Percentiles rank a stretch among this genome's conserved stretches.
These are phyloP conservation scores for Petrocephalus microphthalmus DNA, from an alignment of 2,113 vertebrate species.

Conservation along the genomic window DNA sequence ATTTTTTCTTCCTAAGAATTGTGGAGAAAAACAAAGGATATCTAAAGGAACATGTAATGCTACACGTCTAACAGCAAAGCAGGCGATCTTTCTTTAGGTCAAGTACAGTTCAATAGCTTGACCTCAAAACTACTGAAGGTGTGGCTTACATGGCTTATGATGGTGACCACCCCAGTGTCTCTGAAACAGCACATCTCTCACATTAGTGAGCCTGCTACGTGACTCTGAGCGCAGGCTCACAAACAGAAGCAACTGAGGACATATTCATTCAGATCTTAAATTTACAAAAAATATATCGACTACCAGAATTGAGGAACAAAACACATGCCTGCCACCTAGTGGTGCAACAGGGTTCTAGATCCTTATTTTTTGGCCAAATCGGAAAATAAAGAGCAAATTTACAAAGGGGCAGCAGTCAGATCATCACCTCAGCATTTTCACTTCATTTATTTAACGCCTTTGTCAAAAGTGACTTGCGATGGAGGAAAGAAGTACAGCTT, in stretches of 20 bases:
- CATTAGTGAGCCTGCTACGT: not conserved
- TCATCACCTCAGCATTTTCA: not conserved
- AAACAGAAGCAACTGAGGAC: not conserved
- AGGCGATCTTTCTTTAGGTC: not conserved
- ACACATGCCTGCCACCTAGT: conserved; percentile 9
- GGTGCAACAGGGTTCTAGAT: not conserved
- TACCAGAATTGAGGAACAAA: not conserved
- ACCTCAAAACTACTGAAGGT: not conserved
- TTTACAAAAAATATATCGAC: not conserved
- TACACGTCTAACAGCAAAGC: not conserved
- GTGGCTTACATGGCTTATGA: not conserved
- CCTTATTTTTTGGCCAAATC: too few relatives aligned
- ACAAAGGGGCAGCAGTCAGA: not conserved
- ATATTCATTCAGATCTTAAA: not conserved
- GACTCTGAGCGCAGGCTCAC: not conserved
- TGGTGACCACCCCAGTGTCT: not conserved
- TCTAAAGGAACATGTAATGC: not conserved
- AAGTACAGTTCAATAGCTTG: not conserved
- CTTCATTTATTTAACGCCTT: not conserved
- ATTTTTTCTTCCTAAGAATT: not conserved
- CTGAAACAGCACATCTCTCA: not conserved
- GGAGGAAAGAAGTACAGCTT: not conserved
- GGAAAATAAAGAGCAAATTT: not conserved
- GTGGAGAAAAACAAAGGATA: not conserved
- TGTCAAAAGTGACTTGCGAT: not conserved